Percentiles rank a stretch among this genome's conserved stretches.
These are phyloP conservation scores for Sula dactylatra DNA, from an alignment of 2,113 vertebrate genomes.

Conservation along the genomic window DNA sequence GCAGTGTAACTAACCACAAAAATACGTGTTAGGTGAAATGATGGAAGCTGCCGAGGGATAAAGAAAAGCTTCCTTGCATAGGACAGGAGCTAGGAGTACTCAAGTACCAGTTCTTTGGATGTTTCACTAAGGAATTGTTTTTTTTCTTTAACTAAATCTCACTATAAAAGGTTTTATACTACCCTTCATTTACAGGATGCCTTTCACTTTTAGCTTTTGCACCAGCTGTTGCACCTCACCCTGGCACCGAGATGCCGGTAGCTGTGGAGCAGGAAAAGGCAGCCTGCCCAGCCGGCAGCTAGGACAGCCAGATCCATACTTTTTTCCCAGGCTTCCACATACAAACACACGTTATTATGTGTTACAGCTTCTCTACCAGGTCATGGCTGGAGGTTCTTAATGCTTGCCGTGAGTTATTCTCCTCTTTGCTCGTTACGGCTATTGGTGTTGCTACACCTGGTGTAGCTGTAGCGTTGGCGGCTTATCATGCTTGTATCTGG, in stretches of 20 bases:
- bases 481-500: neutral
- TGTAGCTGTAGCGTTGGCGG: neutral
- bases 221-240: neutral
- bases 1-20: neutral
- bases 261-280: neutral
- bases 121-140: neutral
- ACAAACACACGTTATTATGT: accelerated
- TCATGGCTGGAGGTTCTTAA: neutral
- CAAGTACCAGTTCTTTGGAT: neutral
- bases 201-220: neutral
- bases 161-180: neutral
- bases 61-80: neutral
- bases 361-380: neutral
- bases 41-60: neutral
- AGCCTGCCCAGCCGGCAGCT: neutral
- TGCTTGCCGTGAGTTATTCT: neutral
- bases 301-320: neutral
- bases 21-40: neutral
- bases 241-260: accelerated
- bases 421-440: neutral
- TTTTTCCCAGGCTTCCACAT: neutral
- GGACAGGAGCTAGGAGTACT: neutral
- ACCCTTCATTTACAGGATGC: neutral
- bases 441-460: neutral
- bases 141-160: neutral